Conservation (phyloP, 2,888 invertebrate genomes). For the Apamea monoglypha region DNA sequence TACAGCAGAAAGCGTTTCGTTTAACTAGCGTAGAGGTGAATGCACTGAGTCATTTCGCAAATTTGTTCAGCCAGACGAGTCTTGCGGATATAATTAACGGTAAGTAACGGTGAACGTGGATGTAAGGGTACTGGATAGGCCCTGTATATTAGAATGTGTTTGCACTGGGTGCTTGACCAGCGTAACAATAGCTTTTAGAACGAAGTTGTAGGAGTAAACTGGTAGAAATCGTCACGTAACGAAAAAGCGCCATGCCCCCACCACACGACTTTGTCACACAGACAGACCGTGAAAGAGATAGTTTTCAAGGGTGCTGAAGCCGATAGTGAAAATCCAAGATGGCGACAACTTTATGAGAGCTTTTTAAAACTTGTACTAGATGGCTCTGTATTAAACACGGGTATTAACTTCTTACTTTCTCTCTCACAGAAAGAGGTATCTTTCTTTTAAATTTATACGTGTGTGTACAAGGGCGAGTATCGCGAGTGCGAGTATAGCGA, state of each 20-base stretch:
- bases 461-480: too few relatives aligned
- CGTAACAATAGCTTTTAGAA: not conserved
- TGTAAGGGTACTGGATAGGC: slow-evolving; percentile 19
- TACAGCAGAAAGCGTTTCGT: slow-evolving; percentile 10
- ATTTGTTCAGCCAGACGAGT: slow-evolving; percentile 39
- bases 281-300: not conserved
- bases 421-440: too few relatives aligned
- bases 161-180: too few relatives aligned
- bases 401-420: too few relatives aligned
- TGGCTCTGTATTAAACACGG: too few relatives aligned
- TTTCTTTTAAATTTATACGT: too few relatives aligned
- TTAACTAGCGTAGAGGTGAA: slow-evolving; percentile 38
- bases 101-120: slow-evolving; percentile 36
- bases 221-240: not conserved
- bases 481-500: too few relatives aligned
- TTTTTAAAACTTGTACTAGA: too few relatives aligned
- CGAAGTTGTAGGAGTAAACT: not conserved
- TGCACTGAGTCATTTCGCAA: slow-evolving; percentile 39
- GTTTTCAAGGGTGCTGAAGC: not conserved
- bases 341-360: too few relatives aligned
- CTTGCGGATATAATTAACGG: slow-evolving; percentile 55
- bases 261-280: not conserved
- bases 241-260: not conserved
- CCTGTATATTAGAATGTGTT: not conserved
- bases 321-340: not conserved